These are phyloP conservation scores for Eupleurogrammus muticus DNA, from an alignment of 2,797 vertebrate species.

Conservation along the genomic window DNA sequence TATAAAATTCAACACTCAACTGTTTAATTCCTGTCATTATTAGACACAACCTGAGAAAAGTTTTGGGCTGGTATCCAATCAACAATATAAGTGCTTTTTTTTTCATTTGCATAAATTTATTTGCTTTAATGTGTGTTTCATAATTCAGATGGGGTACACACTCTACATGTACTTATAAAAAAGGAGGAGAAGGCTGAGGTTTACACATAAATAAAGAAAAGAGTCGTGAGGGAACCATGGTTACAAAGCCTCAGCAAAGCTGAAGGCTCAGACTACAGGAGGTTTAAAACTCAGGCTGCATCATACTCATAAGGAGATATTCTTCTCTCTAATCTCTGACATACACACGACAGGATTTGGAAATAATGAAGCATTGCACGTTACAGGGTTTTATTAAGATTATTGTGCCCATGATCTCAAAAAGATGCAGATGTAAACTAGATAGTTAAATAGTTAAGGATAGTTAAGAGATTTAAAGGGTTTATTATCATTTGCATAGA, in stretches of 20 bases:
- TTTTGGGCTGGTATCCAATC: neutral
- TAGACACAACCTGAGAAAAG: neutral
- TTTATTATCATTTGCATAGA: too few species aligned
- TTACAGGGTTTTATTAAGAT: too few species aligned
- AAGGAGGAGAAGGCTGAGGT: constrained; percentile 8
- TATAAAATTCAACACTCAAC: neutral
- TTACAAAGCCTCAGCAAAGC: constrained; percentile 35
- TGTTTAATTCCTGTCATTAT: constrained; percentile 13
- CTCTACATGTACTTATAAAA: constrained; percentile 27
- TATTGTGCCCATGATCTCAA: too few species aligned
- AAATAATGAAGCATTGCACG: too few species aligned
- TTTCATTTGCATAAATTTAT: neutral
- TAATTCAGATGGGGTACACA: neutral
- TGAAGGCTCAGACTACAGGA: too few species aligned
- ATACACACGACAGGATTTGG: too few species aligned
- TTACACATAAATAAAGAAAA: constrained; percentile 37
- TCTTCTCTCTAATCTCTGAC: too few species aligned
- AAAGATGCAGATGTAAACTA: too few species aligned
- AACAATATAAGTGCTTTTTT: neutral
- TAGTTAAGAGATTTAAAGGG: too few species aligned
- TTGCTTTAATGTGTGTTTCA: neutral
- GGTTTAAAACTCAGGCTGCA: too few species aligned
- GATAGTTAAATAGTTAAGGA: too few species aligned
- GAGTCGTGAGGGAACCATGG: constrained; percentile 39
- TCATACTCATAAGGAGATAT: too few species aligned